Evolutionary conservation across 2,797 vertebrate genomes (phyloP), one percentile per base, ranked within the genome.

Genomic region (Protosalanx chinensis): DNA sequence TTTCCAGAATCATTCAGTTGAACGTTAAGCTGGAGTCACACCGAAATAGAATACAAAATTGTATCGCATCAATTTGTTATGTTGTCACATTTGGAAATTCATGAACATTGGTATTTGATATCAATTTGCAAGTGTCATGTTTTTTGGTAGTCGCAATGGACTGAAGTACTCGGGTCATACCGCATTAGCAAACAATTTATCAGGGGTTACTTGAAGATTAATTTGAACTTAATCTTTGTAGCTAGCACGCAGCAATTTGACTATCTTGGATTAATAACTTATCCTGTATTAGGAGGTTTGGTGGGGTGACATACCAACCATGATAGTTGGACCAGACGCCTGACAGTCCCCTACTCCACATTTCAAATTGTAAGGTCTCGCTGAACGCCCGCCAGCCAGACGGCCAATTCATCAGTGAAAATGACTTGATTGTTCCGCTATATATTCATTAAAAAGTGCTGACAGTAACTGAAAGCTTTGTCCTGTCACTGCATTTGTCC

Each of bases 281-380:
- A 90, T 89, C 87, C 81, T 76, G 85, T 88, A 85, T 88, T 87
- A 86, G 85, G 79, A 78, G 66, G 67, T 73, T 72, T 70, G 84
- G 18, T 53, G 18, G 51, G 86, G 88, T 91, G 87, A 88, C 91
- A 91, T 88, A 87, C 88, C 86, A 87, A 84, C 88, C 81, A 84
- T 82, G 81, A 77, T 74, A 76, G 77, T 75, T 73, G 46, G 53
- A 84, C 76, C 77, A 33, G 74, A 72, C 70, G 69, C 72, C 76
- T 72, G 72, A 84, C 83, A 79, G 65, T 80, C 71, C 72, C 73
- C 74, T 77, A 71, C 81, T 86, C 74, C 81, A 76, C 80, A 75
- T 86, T 87, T 79, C 76, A 77, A 83, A 85, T 73, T 67, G 73
- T 72, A 64, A 71, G 64, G 78, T 78, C 72, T n/a, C 76, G 76